A percentile compares a stretch with the other conserved stretches of the same genome.
These are phyloP conservation scores for Helicolenus hilgendorfi DNA, from an alignment of 2,797 vertebrate species.

Conservation along the genomic window DNA sequence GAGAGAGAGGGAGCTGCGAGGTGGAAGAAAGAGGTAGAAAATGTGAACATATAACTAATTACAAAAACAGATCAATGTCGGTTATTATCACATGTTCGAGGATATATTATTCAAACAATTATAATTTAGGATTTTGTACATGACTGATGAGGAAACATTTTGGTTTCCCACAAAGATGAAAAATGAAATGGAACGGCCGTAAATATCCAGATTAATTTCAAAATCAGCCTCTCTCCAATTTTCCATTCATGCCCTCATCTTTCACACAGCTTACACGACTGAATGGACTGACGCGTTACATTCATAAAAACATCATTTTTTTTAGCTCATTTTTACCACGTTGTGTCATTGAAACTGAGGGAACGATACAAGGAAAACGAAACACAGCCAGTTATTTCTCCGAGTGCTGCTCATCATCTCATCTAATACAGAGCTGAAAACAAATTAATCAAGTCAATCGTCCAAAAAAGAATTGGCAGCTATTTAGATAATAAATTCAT, in stretches of 20 bases:
- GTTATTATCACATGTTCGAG: neutral
- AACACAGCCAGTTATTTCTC: neutral
- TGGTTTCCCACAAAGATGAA: neutral
- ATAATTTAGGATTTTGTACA: neutral
- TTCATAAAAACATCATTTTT: neutral
- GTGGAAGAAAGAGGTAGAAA: slow-evolving; percentile 7
- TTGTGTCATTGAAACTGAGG: neutral
- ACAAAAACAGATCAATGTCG: neutral
- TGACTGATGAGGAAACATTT: neutral
- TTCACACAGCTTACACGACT: neutral
- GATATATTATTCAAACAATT: neutral
- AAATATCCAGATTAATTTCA: neutral
- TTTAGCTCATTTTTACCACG: neutral
- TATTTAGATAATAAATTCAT: neutral
- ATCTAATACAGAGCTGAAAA: neutral
- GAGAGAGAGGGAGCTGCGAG: neutral
- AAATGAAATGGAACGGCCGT: neutral
- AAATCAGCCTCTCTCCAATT: neutral
- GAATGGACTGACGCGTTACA: neutral
- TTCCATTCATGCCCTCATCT: neutral
- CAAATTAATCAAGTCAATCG: neutral
- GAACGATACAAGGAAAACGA: neutral
- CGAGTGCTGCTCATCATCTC: neutral
- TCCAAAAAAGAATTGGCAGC: neutral
- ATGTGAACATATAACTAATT: neutral